These are phyloP conservation scores for Sitophilus oryzae DNA, from an alignment of 1,140 invertebrate species.

Conservation along the genomic window DNA sequence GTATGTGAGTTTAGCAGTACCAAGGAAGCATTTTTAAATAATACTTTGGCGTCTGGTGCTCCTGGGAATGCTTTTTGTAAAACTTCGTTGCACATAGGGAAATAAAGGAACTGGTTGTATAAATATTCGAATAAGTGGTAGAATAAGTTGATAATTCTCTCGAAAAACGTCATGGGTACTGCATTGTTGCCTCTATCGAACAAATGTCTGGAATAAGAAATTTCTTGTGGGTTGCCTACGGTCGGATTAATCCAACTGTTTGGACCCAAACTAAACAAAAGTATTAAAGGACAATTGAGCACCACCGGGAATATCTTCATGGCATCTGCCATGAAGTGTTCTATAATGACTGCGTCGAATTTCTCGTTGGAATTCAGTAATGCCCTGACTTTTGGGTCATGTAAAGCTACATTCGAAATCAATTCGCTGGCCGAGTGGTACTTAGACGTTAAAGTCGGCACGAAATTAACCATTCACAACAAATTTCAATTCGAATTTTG, in stretches of 20 bases:
- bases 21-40: conserved; percentile 48
- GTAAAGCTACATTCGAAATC: conserved; percentile 6
- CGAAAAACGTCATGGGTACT: background rate
- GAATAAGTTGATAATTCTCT: background rate
- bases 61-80: conserved; percentile 42
- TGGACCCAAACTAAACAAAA: background rate
- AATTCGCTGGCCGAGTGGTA: no score
- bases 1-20: conserved; percentile 55
- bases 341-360: conserved; percentile 60
- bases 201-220: background rate
- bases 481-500: no score
- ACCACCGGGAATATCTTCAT: conserved; percentile 48
- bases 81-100: conserved; percentile 36
- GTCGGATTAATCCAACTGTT: background rate
- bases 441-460: no score
- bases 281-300: background rate
- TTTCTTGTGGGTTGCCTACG: background rate
- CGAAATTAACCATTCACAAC: no score
- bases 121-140: background rate
- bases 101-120: background rate
- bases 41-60: conserved; percentile 46
- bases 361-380: conserved; percentile 39
- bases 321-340: conserved; percentile 63
- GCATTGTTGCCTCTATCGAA: background rate
- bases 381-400: conserved; percentile 16